Conservation (phyloP, 2,797 vertebrate genomes). For the Nannoperca australis region DNA sequence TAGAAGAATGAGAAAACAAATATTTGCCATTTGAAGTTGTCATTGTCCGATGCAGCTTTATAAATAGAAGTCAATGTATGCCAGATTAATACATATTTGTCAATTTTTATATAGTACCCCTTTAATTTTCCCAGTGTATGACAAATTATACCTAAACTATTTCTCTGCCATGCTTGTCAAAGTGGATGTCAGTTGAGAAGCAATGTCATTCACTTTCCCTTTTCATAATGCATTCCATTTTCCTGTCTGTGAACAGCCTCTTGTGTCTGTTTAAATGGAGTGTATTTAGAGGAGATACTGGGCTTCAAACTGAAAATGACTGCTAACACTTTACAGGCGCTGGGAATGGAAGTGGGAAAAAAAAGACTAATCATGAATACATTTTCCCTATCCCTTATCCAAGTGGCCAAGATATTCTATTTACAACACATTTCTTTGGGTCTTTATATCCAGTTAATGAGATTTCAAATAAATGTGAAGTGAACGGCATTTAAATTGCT, state of each 20-base stretch:
- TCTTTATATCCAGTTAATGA: conserved; percentile 83
- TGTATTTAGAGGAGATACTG: conserved; percentile 69
- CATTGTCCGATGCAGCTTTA: not conserved
- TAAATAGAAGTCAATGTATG: not conserved
- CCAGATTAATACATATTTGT: not conserved
- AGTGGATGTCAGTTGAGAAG: conserved; percentile 35
- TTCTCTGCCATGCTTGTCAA: conserved; percentile 36
- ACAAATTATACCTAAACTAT: conserved; percentile 11
- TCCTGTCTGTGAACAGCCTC: conserved; percentile 55
- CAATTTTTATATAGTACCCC: conserved; percentile 12
- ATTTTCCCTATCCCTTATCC: conserved; percentile 73
- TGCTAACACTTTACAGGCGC: conserved; percentile 71
- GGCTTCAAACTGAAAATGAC: conserved; percentile 70
- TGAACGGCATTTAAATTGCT: conserved; percentile 84
- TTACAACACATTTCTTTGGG: conserved; percentile 80
- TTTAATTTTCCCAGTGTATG: conserved; percentile 36
- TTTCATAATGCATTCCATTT: conserved; percentile 53
- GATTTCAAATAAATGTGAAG: conserved; percentile 85
- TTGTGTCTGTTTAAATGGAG: conserved; percentile 66
- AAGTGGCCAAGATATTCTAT: conserved; percentile 81
- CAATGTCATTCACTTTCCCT: conserved; percentile 44
- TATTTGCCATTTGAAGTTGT: not conserved
- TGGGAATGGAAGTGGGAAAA: conserved; percentile 60
- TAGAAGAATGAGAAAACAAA: not conserved
- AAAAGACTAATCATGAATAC: conserved; percentile 80